Evolutionary conservation across 2,113 vertebrate genomes (phyloP).

Genomic region (Megaceryle torquata): DNA sequence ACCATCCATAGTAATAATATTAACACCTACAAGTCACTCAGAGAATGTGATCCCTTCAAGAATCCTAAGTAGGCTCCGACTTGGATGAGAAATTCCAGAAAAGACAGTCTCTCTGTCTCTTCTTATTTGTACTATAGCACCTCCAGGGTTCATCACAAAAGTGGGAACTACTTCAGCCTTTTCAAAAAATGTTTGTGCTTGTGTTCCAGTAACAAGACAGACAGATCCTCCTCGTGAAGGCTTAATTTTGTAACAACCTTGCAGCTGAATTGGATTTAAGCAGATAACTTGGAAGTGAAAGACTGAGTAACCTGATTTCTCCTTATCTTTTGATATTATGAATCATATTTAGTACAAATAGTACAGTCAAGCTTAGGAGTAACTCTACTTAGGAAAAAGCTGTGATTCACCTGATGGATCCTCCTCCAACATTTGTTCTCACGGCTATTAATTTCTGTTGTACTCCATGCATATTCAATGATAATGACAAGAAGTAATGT

Average conservation of each 20-base stretch:
- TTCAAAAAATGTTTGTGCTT: not conserved
- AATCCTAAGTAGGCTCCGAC: not conserved
- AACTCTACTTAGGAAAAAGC: not conserved
- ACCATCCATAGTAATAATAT: not conserved
- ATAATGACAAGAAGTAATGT: not conserved
- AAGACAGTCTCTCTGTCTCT: not conserved
- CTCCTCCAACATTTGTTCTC: not conserved
- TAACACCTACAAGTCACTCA: not conserved
- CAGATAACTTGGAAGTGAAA: not conserved
- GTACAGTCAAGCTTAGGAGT: not conserved
- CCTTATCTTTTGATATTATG: not conserved
- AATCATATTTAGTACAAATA: not conserved
- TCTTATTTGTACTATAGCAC: not conserved
- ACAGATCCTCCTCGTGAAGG: not conserved
- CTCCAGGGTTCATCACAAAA: not conserved
- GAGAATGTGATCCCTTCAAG: not conserved
- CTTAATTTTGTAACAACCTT: fast-evolving
- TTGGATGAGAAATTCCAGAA: not conserved
- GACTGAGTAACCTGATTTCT: not conserved
- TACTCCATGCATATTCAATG: not conserved
- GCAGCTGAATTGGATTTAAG: not conserved
- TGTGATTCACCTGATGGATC: not conserved
- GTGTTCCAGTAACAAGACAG: not conserved
- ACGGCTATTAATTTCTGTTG: not conserved
- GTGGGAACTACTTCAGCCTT: not conserved